Percentiles rank a stretch among this genome's conserved stretches.
Evolutionary conservation across 2,888 invertebrate genomes (phyloP).

Genomic region (Drosophila fungiperda): DNA sequence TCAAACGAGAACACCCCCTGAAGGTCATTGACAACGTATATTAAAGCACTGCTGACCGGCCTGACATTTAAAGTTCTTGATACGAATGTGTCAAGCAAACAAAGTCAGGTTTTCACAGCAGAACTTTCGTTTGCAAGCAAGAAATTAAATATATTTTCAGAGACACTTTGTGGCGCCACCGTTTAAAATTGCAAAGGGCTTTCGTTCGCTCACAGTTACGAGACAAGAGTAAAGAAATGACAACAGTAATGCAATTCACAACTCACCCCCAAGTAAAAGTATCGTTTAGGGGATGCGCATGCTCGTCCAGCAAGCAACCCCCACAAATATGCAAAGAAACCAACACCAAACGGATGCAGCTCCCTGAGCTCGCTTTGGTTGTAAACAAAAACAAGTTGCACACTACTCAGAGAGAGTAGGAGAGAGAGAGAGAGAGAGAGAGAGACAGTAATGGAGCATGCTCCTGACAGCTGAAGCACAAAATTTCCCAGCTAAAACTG

Average conservation of each 20-base stretch:
- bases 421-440: slow-evolving; percentile 5
- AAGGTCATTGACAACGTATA: not conserved
- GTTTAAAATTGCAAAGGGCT: slow-evolving; percentile 23
- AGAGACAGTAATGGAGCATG: slow-evolving; percentile 41
- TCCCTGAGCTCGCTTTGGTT: slow-evolving; percentile 32
- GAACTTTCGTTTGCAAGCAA: not conserved
- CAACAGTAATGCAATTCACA: slow-evolving; percentile 34
- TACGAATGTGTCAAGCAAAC: too few species aligned
- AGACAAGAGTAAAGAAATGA: not conserved
- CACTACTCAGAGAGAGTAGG: slow-evolving; percentile 9
- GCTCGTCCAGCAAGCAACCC: slow-evolving; percentile 51
- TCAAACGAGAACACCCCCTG: not conserved
- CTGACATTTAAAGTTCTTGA: too few species aligned
- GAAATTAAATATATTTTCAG: not conserved
- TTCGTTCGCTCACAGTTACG: not conserved
- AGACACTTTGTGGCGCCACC: slow-evolving; percentile 26
- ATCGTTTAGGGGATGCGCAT: slow-evolving; percentile 46
- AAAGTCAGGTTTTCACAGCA: not conserved
- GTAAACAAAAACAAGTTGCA: slow-evolving; percentile 78
- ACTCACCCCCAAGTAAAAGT: slow-evolving; percentile 34
- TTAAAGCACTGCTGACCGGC: too few species aligned
- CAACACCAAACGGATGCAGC: slow-evolving; percentile 24
- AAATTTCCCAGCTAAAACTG: slow-evolving; percentile 58
- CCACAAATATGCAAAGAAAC: slow-evolving; percentile 2
- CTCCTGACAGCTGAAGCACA: slow-evolving; percentile 54